Percentiles rank a stretch among this genome's conserved stretches.
Evolutionary conservation across 2,113 vertebrate genomes (phyloP).

Genomic region (Lycaon pictus): DNA sequence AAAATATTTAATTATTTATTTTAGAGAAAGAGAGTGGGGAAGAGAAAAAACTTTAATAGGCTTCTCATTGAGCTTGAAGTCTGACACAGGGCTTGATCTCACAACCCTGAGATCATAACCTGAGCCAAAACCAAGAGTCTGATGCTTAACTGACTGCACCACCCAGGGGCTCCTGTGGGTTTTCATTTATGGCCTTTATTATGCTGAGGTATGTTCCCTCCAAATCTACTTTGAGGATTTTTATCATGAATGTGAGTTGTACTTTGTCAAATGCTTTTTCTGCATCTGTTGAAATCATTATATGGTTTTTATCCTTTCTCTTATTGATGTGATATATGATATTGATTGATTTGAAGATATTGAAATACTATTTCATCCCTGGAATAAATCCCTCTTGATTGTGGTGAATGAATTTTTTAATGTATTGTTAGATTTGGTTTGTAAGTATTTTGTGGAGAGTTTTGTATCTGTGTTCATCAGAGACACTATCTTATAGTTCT

Average conservation of each 20-base stretch:
- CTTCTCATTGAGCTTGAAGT: background rate
- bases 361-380: background rate
- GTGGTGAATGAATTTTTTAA: background rate
- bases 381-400: background rate
- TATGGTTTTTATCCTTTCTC: background rate
- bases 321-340: background rate
- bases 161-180: background rate
- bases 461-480: background rate
- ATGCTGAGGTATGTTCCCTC: background rate
- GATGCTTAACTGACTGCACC: background rate
- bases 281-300: background rate
- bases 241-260: background rate
- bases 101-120: background rate
- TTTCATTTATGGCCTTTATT: background rate
- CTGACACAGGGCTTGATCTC: background rate
- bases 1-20: background rate
- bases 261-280: background rate
- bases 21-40: background rate
- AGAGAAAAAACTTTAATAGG: background rate
- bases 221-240: background rate
- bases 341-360: background rate
- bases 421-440: background rate
- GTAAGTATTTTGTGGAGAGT: background rate
- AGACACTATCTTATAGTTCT: background rate
- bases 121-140: background rate